Evolutionary conservation across 2,113 vertebrate genomes (phyloP).

Genomic region (Ifrita kowaldi): DNA sequence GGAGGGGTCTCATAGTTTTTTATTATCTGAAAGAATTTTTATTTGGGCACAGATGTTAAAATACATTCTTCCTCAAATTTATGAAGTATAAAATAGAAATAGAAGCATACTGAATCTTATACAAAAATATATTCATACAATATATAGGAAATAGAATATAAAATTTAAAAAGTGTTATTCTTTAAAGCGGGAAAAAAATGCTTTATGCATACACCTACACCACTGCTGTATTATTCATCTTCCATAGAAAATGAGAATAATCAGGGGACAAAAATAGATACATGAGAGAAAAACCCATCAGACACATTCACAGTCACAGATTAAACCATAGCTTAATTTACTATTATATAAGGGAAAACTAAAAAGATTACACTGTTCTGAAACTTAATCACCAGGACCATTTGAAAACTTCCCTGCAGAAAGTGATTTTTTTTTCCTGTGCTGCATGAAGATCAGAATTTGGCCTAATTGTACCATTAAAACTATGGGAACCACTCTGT

Average conservation of each 20-base stretch:
- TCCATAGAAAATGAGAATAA: conserved; percentile 7
- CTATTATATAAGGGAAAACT: neutral
- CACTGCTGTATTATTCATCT: conserved; percentile 1
- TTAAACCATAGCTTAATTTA: neutral
- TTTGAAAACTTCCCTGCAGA: neutral
- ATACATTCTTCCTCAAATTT: neutral
- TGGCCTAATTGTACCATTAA: neutral
- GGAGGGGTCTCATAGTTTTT: neutral
- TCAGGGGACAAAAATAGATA: neutral
- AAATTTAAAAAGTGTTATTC: neutral
- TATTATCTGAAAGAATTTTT: neutral
- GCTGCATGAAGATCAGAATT: neutral
- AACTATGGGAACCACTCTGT: neutral
- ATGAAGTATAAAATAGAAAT: neutral
- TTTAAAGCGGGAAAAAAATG: neutral
- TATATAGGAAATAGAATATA: neutral
- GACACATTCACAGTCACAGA: neutral
- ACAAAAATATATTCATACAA: neutral
- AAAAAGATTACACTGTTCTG: neutral
- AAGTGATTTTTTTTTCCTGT: neutral
- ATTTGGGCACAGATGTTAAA: neutral
- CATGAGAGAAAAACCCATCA: neutral
- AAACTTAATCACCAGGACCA: neutral
- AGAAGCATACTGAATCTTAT: neutral
- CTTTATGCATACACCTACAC: neutral